These are phyloP conservation scores for Pitta sordida DNA, from an alignment of 2,113 vertebrate genomes.

Conservation along the genomic window DNA sequence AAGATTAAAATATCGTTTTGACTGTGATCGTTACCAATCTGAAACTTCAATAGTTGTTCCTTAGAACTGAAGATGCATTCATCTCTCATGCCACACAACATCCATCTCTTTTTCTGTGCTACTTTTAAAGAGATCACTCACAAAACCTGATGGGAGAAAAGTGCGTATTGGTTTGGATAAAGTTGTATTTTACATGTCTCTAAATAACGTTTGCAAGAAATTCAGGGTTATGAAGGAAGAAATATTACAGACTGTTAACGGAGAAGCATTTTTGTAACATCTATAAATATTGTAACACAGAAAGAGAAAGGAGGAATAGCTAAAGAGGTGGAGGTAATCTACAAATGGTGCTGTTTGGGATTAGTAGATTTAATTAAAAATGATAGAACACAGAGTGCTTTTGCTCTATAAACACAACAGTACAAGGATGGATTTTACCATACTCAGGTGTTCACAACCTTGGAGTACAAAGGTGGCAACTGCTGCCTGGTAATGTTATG, in stretches of 20 bases:
- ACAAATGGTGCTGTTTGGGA: background rate
- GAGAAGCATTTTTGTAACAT: background rate
- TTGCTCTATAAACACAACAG: background rate
- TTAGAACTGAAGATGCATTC: slow-evolving; percentile 59
- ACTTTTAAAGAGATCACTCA: slow-evolving; percentile 43
- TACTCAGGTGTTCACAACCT: background rate
- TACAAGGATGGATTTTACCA: background rate
- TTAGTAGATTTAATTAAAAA: background rate
- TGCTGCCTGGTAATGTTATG: background rate
- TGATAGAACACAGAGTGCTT: background rate
- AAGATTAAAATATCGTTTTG: slow-evolving; percentile 63
- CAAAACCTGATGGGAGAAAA: slow-evolving; percentile 13
- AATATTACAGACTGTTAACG: background rate
- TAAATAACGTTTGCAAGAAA: slow-evolving; percentile 5
- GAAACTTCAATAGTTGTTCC: slow-evolving; percentile 58
- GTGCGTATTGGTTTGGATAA: slow-evolving; percentile 8
- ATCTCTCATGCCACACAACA: slow-evolving; percentile 52
- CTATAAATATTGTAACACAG: background rate
- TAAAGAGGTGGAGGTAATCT: background rate
- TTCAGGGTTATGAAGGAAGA: background rate
- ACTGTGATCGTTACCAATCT: slow-evolving; percentile 53
- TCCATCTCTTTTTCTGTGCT: background rate
- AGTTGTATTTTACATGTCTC: slow-evolving; percentile 17
- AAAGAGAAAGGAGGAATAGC: background rate
- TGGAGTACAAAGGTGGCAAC: background rate